Evolutionary conservation across 2,888 invertebrate species (phyloP).

Genomic region (Ommatoiulus sabulosus): DNA sequence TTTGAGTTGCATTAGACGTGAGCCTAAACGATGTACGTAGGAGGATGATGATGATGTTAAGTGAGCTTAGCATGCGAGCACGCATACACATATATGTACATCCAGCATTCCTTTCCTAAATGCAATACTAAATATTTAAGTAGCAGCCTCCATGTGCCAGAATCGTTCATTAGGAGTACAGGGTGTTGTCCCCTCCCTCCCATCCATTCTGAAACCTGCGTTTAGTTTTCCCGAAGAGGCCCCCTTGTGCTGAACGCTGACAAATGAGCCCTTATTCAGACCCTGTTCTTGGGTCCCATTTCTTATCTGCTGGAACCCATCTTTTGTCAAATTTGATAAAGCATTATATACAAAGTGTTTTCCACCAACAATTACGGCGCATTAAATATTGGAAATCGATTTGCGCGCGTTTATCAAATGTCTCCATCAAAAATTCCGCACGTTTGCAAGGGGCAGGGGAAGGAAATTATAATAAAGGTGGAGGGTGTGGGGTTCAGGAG

Average conservation of each 20-base stretch:
- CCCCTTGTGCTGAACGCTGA: constrained; percentile 3
- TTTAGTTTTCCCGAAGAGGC: neutral
- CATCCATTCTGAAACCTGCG: neutral
- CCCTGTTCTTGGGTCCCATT: constrained; percentile 42
- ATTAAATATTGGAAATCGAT: constrained; percentile 48
- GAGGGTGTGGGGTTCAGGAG: constrained; percentile 8
- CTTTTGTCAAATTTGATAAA: constrained; percentile 44
- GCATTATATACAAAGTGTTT: constrained; percentile 48
- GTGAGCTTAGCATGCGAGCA: constrained; percentile 24
- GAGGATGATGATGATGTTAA: constrained; percentile 29
- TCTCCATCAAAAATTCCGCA: constrained; percentile 48
- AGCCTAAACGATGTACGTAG: neutral
- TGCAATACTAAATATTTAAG: constrained; percentile 19
- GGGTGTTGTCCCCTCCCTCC: constrained; percentile 27
- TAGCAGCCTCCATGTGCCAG: constrained; percentile 41
- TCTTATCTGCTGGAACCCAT: constrained; percentile 42
- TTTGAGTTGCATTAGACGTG: constrained; percentile 15
- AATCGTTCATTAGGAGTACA: constrained; percentile 20
- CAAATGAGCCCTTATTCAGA: constrained; percentile 48
- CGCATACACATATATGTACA: neutral
- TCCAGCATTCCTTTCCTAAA: constrained; percentile 1
- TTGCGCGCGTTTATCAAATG: constrained; percentile 42
- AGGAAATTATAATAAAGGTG: constrained; percentile 15
- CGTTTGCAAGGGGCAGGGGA: constrained; percentile 1
- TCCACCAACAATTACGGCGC: constrained; percentile 47